A percentile compares a stretch with the other conserved stretches of the same genome.
Conservation (phyloP, 1,140 invertebrate genomes). For the Hypothenemus hampei region DNA sequence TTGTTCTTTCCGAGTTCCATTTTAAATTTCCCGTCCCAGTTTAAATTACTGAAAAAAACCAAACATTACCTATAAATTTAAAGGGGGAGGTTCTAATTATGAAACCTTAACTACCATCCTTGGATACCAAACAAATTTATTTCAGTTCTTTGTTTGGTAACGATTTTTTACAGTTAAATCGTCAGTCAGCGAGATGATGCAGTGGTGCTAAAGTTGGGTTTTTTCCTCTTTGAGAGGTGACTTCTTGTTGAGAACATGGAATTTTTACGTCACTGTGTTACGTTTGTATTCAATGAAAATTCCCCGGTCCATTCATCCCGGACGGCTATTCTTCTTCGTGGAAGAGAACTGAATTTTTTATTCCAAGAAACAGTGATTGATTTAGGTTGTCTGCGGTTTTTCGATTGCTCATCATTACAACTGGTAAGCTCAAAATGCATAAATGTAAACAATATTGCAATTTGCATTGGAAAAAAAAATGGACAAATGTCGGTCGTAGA, state of each 20-base stretch:
- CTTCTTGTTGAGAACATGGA: neutral
- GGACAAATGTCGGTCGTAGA: neutral
- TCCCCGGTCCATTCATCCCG: constrained; percentile 4
- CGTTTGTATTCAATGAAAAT: constrained; percentile 1
- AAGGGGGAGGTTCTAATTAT: neutral
- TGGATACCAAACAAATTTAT: constrained; percentile 5
- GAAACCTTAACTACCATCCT: constrained; percentile 3
- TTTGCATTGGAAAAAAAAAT: neutral
- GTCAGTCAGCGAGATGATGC: too few species aligned
- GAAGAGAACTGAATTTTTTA: neutral
- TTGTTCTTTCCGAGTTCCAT: too few species aligned
- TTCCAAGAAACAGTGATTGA: constrained; percentile 1
- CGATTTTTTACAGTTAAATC: too few species aligned
- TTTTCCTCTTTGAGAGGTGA: neutral
- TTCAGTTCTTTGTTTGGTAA: too few species aligned
- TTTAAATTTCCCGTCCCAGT: too few species aligned
- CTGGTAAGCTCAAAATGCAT: constrained; percentile 10
- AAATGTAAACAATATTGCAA: neutral
- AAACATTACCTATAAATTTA: too few species aligned
- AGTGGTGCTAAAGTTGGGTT: too few species aligned
- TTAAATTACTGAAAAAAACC: too few species aligned
- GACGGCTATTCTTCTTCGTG: neutral
- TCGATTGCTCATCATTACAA: neutral
- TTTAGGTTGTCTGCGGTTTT: constrained; percentile 13
- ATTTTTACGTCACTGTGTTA: too few species aligned